Evolutionary conservation across 1,140 invertebrate genomes (phyloP).

Genomic region (Manduca sexta): DNA sequence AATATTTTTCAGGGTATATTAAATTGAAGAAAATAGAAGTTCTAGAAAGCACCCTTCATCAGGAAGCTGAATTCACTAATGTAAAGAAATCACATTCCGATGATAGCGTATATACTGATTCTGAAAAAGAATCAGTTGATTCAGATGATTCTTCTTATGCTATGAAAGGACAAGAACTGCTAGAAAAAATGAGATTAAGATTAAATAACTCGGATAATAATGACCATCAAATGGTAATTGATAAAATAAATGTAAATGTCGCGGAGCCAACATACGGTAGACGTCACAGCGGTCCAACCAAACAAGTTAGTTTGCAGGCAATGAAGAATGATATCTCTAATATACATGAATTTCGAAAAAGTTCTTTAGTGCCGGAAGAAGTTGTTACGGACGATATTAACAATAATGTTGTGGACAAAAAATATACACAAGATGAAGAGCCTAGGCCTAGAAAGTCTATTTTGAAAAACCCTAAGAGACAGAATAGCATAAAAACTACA

Average conservation of each 20-base stretch:
- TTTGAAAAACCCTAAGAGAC: conserved; percentile 43
- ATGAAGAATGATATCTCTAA: conserved; percentile 31
- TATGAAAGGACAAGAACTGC: conserved; percentile 31
- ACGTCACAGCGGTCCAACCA: conserved; percentile 35
- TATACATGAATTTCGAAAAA: conserved; percentile 20
- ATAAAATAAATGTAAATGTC: conserved; percentile 10
- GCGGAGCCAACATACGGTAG: conserved; percentile 14
- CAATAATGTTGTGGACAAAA: conserved; percentile 5
- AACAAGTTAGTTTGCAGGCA: conserved; percentile 27
- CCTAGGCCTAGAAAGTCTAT: conserved; percentile 53
- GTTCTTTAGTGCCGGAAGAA: conserved; percentile 21
- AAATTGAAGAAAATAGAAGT: conserved; percentile 72
- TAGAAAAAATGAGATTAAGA: conserved; percentile 37
- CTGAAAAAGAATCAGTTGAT: conserved; percentile 57
- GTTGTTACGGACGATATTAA: conserved; percentile 7
- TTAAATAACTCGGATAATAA: conserved; percentile 13
- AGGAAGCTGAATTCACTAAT: conserved; percentile 35
- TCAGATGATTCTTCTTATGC: conserved; percentile 45
- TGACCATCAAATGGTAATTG: not conserved
- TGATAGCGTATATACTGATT: conserved; percentile 59
- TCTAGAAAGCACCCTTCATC: conserved; percentile 47
- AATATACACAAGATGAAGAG: conserved; percentile 14
- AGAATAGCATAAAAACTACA: conserved; percentile 24
- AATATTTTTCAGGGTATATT: conserved; percentile 70
- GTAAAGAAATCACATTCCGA: conserved; percentile 30